Percentiles rank a stretch among this genome's conserved stretches.
These are phyloP conservation scores for Chromoteleia sp. DNA, from an alignment of 2,888 invertebrate genomes.

Conservation along the genomic window DNA sequence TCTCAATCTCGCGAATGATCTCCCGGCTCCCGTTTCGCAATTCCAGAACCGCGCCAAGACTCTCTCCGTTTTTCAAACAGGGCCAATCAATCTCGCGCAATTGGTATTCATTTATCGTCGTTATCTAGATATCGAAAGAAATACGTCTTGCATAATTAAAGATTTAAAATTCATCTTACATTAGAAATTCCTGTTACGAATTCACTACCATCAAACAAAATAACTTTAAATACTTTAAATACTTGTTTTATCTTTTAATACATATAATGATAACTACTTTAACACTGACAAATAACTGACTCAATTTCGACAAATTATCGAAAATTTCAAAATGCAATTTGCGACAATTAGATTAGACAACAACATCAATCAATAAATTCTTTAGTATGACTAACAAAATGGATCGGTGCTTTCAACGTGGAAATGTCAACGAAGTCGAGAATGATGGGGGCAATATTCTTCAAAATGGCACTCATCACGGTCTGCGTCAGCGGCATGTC, in stretches of 20 bases:
- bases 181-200: slow-evolving; percentile 3
- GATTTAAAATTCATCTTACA: slow-evolving; percentile 12
- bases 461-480: slow-evolving; percentile 73
- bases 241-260: too few species aligned
- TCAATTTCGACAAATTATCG: too few species aligned
- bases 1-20: slow-evolving; percentile 85
- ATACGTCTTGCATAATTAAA: slow-evolving; percentile 22
- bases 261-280: too few species aligned
- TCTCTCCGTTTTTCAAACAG: slow-evolving; percentile 82
- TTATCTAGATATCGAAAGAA: slow-evolving; percentile 74
- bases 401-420: slow-evolving; percentile 73
- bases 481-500: slow-evolving; percentile 79
- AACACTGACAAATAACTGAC: too few species aligned
- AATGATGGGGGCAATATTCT: slow-evolving; percentile 76
- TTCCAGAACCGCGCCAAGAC: slow-evolving; percentile 83
- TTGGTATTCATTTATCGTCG: slow-evolving; percentile 84
- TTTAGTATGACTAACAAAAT: slow-evolving; percentile 72
- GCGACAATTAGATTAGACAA: neutral
- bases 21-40: slow-evolving; percentile 78
- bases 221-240: too few species aligned
- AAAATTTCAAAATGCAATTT: too few species aligned
- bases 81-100: slow-evolving; percentile 86
- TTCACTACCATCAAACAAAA: too few species aligned
- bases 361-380: neutral
- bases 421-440: slow-evolving; percentile 76